A percentile compares a stretch with the other conserved stretches of the same genome.
These are phyloP conservation scores for Gymnothorax reevesii DNA, from an alignment of 2,797 vertebrate genomes.

Conservation along the genomic window DNA sequence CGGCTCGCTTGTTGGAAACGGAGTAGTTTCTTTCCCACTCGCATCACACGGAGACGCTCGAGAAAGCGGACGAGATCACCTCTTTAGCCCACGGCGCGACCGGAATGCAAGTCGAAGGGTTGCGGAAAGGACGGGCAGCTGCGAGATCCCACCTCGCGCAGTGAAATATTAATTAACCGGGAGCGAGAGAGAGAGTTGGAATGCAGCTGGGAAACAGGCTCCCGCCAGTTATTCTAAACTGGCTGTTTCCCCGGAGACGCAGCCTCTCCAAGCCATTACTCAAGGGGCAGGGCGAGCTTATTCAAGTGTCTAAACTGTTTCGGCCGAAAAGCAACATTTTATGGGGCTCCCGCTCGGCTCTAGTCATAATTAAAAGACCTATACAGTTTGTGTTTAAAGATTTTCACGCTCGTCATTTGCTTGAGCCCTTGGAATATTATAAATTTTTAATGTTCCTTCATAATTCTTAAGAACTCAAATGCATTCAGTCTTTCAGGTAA, in stretches of 20 bases:
- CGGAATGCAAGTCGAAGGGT: slow-evolving; percentile 19
- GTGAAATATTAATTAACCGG: slow-evolving; percentile 47
- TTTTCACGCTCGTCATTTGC: slow-evolving; percentile 1
- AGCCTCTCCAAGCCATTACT: neutral
- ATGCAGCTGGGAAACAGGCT: slow-evolving; percentile 27
- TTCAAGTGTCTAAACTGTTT: neutral
- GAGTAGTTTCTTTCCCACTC: neutral
- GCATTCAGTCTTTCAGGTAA: too few species aligned
- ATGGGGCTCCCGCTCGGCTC: neutral
- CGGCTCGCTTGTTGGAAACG: neutral
- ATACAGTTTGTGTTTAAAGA: neutral
- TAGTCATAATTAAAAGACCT: neutral
- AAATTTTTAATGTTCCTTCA: too few species aligned
- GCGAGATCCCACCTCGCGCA: slow-evolving; percentile 26
- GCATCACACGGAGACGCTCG: neutral
- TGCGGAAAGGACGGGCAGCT: slow-evolving; percentile 31
- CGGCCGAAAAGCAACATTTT: neutral
- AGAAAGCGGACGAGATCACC: neutral
- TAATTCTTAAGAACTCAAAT: too few species aligned
- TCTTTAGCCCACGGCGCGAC: neutral
- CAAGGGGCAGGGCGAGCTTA: neutral
- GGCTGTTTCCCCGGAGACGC: neutral
- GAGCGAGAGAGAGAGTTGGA: slow-evolving; percentile 13
- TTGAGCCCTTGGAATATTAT: neutral
- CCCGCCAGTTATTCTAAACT: slow-evolving; percentile 12